A percentile compares a stretch with the other conserved stretches of the same genome.
Conservation (phyloP, 2,888 invertebrate genomes). For the Lasioglossum leucozonium region DNA sequence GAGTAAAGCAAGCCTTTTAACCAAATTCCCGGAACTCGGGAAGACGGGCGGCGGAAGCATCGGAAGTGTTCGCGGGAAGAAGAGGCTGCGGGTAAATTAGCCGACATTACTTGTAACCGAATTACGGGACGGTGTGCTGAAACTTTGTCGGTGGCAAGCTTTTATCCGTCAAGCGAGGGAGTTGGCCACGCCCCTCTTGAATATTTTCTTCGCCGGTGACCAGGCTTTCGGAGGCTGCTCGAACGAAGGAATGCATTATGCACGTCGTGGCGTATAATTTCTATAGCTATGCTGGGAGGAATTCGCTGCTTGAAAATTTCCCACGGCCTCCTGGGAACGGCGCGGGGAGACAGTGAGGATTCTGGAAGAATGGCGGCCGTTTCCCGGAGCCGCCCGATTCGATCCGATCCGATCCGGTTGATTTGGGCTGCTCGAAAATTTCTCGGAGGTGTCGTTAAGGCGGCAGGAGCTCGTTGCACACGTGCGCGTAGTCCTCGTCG, state of each 20-base stretch:
- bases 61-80: not conserved
- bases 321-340: constrained; percentile 15
- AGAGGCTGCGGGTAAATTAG: not conserved
- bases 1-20: not conserved
- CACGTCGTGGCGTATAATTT: constrained; percentile 47
- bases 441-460: constrained; percentile 70
- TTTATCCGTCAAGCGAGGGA: not conserved
- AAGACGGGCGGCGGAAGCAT: not conserved
- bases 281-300: constrained; percentile 9
- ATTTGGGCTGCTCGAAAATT: constrained; percentile 46
- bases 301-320: constrained; percentile 52
- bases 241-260: constrained; percentile 44
- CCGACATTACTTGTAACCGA: not conserved
- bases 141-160: not conserved
- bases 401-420: constrained; percentile 18
- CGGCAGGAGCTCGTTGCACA: constrained; percentile 18
- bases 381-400: not conserved
- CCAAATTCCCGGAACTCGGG: not conserved
- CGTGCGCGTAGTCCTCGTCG: not conserved
- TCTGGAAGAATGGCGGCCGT: constrained; percentile 31
- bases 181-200: constrained; percentile 39
- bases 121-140: not conserved
- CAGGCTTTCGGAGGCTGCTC: constrained; percentile 12
- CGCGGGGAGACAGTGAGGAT: constrained; percentile 26
- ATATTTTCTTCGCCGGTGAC: constrained; percentile 44